Percentiles rank a stretch among this genome's conserved stretches.
phyloP scores from a whole-genome alignment of 2,797 vertebrate genomes.

The Oreonectes daqikongensis region DNA sequence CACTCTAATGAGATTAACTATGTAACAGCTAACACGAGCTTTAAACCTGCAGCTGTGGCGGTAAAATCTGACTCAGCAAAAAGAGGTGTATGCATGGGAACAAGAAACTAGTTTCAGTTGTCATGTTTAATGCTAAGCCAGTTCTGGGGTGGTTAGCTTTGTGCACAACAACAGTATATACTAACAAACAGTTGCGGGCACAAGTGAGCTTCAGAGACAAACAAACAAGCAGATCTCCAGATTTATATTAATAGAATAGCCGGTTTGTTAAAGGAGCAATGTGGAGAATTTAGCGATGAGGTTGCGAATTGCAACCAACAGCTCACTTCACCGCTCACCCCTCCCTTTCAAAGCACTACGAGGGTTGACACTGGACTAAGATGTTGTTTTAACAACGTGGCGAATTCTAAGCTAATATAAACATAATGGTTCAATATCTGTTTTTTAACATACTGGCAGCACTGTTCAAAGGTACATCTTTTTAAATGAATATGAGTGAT shows the following conservation, averaged over 20 bases:
- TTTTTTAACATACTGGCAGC: too few species aligned
- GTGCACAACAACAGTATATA: slow-evolving; percentile 3
- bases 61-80: slow-evolving; percentile 49
- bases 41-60: neutral
- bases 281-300: too few species aligned
- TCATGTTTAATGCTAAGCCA: slow-evolving; percentile 36
- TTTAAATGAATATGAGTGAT: neutral
- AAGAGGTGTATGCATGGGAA: slow-evolving; percentile 25
- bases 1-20: slow-evolving; percentile 56
- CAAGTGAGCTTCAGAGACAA: neutral
- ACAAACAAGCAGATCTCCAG: neutral
- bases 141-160: slow-evolving; percentile 35
- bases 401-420: too few species aligned
- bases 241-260: neutral
- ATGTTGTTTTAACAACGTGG: too few species aligned
- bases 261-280: neutral
- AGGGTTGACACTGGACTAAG: too few species aligned
- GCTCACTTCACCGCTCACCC: too few species aligned
- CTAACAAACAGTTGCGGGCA: neutral
- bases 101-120: slow-evolving; percentile 41
- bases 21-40: slow-evolving; percentile 45
- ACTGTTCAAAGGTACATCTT: too few species aligned
- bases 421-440: too few species aligned
- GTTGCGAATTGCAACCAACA: too few species aligned
- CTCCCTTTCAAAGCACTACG: too few species aligned